Percentiles rank a stretch among this genome's conserved stretches.
These are phyloP conservation scores for Larimichthys crocea DNA, from an alignment of 2,113 vertebrate species.

Conservation along the genomic window DNA sequence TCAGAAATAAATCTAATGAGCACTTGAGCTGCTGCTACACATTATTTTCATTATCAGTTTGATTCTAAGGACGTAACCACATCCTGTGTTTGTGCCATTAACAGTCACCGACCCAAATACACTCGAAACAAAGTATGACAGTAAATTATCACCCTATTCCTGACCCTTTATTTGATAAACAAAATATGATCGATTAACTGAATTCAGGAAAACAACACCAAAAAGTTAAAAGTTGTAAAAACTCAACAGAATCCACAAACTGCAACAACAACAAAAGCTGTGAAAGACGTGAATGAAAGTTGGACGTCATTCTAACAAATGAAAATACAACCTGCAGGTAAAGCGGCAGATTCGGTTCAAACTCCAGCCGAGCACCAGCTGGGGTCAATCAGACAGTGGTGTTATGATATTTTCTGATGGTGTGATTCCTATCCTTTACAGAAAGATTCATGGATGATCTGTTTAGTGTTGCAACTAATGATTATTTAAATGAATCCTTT, in stretches of 20 bases:
- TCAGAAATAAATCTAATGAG: conserved; percentile 48
- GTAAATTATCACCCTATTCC: not conserved
- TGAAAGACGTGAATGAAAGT: too few relatives aligned
- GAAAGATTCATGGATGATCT: not conserved
- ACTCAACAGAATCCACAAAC: not conserved
- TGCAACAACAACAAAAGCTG: too few relatives aligned
- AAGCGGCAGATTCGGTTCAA: not conserved
- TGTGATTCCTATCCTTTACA: not conserved
- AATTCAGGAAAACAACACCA: not conserved
- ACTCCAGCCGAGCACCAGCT: not conserved
- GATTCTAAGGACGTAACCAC: not conserved
- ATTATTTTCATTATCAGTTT: not conserved
- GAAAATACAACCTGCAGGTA: not conserved
- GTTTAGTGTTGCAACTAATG: not conserved
- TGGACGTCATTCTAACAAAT: too few relatives aligned
- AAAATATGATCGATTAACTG: not conserved
- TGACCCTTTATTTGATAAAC: not conserved
- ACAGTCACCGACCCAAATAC: not conserved
- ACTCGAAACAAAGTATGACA: not conserved
- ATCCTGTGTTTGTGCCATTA: not conserved
- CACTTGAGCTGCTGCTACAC: not conserved
- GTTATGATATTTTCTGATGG: not conserved
- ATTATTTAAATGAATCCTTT: not conserved
- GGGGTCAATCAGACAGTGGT: not conserved
- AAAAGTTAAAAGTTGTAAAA: not conserved